These are phyloP conservation scores for Saccopteryx bilineata DNA, from an alignment of 2,113 vertebrate genomes.

Conservation along the genomic window DNA sequence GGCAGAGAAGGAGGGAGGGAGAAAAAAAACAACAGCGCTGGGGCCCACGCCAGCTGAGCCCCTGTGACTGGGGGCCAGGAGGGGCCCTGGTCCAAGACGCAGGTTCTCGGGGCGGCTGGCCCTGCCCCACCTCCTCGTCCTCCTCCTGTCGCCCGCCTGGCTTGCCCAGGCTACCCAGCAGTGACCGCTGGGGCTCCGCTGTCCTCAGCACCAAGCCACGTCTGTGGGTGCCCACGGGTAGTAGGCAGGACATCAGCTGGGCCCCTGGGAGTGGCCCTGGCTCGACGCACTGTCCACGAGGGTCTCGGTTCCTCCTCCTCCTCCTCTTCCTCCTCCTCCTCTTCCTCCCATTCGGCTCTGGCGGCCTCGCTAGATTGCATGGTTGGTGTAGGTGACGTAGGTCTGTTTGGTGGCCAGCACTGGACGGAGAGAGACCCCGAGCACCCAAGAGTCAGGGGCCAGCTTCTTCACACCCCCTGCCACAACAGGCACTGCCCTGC, in stretches of 20 bases:
- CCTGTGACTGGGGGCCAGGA: slow-evolving; percentile 88
- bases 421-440: slow-evolving; percentile 85
- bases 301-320: slow-evolving; percentile 43
- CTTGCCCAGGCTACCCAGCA: slow-evolving; percentile 51
- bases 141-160: slow-evolving; percentile 36
- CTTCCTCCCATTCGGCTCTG: slow-evolving; percentile 3
- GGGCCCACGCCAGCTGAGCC: slow-evolving; percentile 89
- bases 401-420: slow-evolving; percentile 96
- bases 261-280: slow-evolving; percentile 42
- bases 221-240: slow-evolving; percentile 56
- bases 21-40: neutral
- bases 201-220: slow-evolving; percentile 78
- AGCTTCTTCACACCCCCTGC: neutral
- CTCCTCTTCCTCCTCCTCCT: neutral
- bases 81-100: slow-evolving; percentile 77
- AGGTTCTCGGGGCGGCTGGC: slow-evolving; percentile 47
- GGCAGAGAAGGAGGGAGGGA: slow-evolving; percentile 60
- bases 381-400: slow-evolving; percentile 98
- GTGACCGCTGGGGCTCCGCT: neutral
- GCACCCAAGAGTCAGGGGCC: neutral
- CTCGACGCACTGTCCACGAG: slow-evolving; percentile 28
- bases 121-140: slow-evolving; percentile 74
- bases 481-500: accelerated
- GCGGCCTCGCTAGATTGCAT: slow-evolving; percentile 92
- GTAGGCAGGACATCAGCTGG: neutral